Conservation (phyloP, 2,113 vertebrate genomes). For the Nothocercus julius region DNA sequence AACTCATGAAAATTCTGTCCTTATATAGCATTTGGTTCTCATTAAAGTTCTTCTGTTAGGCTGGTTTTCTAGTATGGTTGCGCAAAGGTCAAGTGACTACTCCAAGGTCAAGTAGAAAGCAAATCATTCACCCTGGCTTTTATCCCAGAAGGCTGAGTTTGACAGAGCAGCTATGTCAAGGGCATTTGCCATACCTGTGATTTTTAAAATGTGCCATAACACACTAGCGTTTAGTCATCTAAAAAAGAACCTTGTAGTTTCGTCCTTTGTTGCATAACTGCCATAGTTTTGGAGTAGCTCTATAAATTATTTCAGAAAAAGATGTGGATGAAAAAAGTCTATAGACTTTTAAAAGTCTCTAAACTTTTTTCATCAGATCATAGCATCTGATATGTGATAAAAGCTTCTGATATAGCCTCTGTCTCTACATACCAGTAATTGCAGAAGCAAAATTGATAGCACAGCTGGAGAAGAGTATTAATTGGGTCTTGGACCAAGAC, state of each 20-base stretch:
- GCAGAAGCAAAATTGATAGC: not conserved
- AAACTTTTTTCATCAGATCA: not conserved
- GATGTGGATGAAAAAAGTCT: not conserved
- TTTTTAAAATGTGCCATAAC: not conserved
- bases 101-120: constrained; percentile 13
- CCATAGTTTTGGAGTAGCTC: not conserved
- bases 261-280: not conserved
- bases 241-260: not conserved
- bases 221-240: not conserved
- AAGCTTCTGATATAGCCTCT: not conserved
- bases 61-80: not conserved
- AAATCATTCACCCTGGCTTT: not conserved
- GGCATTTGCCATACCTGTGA: not conserved
- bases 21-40: not conserved
- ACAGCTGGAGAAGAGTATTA: not conserved
- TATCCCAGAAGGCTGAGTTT: not conserved
- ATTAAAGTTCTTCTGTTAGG: constrained; percentile 10
- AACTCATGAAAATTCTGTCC: constrained; percentile 15
- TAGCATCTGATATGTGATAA: not conserved
- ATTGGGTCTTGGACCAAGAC: not conserved
- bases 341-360: not conserved
- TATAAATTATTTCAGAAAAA: not conserved
- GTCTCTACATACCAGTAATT: not conserved
- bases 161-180: not conserved
- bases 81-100: constrained; percentile 15